Evolutionary conservation across 2,888 invertebrate species (phyloP).

Genomic region (Cataglyphis rosenhaueri): DNA sequence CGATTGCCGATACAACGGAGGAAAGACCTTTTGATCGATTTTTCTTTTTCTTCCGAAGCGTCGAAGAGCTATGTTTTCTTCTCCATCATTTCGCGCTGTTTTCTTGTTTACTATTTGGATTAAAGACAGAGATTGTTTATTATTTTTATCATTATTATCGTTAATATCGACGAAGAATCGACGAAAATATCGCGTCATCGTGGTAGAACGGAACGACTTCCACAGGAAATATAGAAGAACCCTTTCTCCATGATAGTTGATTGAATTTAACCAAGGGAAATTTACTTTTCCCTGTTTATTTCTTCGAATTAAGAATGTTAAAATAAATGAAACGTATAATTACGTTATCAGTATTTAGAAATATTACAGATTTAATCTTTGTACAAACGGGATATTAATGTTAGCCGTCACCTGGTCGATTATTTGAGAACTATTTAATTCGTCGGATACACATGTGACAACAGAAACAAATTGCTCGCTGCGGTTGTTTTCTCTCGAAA

Average conservation of each 20-base stretch:
- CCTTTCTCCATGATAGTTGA: not conserved
- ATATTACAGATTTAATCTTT: not conserved
- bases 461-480: slow-evolving; percentile 28
- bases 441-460: not conserved
- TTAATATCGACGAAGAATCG: slow-evolving; percentile 57
- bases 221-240: slow-evolving; percentile 27
- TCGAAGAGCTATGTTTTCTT: not conserved
- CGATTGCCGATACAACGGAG: slow-evolving; percentile 58
- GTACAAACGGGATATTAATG: not conserved
- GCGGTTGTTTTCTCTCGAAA: slow-evolving; percentile 60
- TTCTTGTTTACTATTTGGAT: slow-evolving; percentile 12
- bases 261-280: slow-evolving; percentile 32
- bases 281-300: slow-evolving; percentile 12
- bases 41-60: not conserved
- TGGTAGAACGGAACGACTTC: not conserved
- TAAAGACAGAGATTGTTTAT: slow-evolving; percentile 59
- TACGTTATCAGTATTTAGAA: not conserved
- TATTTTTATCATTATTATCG: slow-evolving; percentile 63
- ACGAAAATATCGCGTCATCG: not conserved
- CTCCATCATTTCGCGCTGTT: not conserved
- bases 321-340: slow-evolving; percentile 1
- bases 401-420: slow-evolving; percentile 3
- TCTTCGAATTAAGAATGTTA: not conserved
- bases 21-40: slow-evolving; percentile 55
- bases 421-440: slow-evolving; percentile 33